These are phyloP conservation scores for Fulica atra DNA, from an alignment of 2,113 vertebrate species.

Conservation along the genomic window DNA sequence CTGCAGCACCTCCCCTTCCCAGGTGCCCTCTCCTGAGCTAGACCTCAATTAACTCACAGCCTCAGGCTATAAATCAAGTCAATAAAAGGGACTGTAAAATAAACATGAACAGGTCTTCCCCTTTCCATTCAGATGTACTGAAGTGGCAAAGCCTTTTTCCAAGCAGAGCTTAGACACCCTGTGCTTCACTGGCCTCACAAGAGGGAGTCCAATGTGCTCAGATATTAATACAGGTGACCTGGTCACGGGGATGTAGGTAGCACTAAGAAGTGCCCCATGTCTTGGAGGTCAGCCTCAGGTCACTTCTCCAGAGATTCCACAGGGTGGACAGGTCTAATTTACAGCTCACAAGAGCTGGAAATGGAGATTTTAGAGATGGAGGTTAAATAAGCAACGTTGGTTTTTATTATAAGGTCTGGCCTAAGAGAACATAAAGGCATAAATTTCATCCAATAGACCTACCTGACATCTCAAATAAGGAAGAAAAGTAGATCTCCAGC, in stretches of 20 bases:
- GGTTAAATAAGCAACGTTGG: conserved; percentile 39
- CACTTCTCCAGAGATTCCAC: neutral
- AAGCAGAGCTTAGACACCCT: conserved; percentile 55
- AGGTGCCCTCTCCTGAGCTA: conserved; percentile 75
- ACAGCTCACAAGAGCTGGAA: neutral
- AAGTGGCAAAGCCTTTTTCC: conserved; percentile 72
- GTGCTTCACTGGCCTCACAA: conserved; percentile 75
- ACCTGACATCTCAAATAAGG: conserved; percentile 8
- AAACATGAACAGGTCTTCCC: conserved; percentile 79
- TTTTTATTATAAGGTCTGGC: neutral
- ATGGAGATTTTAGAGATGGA: conserved; percentile 4
- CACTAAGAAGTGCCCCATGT: neutral
- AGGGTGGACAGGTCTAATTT: conserved; percentile 1
- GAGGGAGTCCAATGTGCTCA: conserved; percentile 30
- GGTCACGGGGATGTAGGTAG: conserved; percentile 54
- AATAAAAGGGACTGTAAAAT: conserved; percentile 80
- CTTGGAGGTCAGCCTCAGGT: conserved; percentile 72
- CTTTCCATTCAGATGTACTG: conserved; percentile 82
- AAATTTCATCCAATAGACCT: neutral
- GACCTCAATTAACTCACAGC: conserved; percentile 83
- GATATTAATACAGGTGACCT: conserved; percentile 72
- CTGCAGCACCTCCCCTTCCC: conserved; percentile 30
- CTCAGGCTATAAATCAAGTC: conserved; percentile 84
- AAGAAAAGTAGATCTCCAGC: conserved; percentile 21
- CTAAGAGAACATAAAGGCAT: neutral